Evolutionary conservation across 1,140 invertebrate genomes (phyloP).

Genomic region (Drosophila novamexicana): DNA sequence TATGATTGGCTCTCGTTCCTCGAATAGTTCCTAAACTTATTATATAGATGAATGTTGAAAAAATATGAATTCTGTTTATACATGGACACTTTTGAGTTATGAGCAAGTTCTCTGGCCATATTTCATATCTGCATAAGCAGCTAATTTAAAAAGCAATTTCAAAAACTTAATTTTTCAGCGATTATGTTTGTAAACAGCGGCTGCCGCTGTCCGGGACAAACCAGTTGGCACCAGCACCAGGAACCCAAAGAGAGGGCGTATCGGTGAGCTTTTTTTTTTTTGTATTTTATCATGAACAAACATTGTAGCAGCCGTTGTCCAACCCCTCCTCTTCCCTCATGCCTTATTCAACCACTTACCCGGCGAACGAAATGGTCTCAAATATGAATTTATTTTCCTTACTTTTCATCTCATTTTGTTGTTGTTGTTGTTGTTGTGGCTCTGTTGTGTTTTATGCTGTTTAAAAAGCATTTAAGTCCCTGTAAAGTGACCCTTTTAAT

Average conservation of each 20-base stretch:
- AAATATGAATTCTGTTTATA: too few species aligned
- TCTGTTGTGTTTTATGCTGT: conserved; percentile 50
- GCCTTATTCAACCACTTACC: background rate
- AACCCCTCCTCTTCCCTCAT: background rate
- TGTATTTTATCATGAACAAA: conserved; percentile 65
- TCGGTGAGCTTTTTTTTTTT: conserved; percentile 57
- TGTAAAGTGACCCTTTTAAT: conserved; percentile 84
- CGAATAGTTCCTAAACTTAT: too few species aligned
- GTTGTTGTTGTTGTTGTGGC: conserved; percentile 52
- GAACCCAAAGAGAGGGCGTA: conserved; percentile 37
- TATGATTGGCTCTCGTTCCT: background rate
- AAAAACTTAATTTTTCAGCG: conserved; percentile 84
- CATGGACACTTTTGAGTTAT: conserved; percentile 26
- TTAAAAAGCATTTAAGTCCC: conserved; percentile 71
- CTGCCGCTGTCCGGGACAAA: conserved; percentile 44
- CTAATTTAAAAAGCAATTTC: conserved; percentile 82
- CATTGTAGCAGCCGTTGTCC: conserved; percentile 38
- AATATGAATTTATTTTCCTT: conserved; percentile 83
- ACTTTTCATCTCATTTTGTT: conserved; percentile 76
- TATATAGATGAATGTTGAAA: too few species aligned
- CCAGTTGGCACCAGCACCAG: conserved; percentile 36
- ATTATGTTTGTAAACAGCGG: conserved; percentile 82
- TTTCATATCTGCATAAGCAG: conserved; percentile 71
- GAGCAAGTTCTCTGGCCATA: conserved; percentile 37
- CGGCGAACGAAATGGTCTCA: conserved; percentile 44